phyloP scores from a whole-genome alignment of 2,888 invertebrate species.

The Mystacides longicornis region DNA sequence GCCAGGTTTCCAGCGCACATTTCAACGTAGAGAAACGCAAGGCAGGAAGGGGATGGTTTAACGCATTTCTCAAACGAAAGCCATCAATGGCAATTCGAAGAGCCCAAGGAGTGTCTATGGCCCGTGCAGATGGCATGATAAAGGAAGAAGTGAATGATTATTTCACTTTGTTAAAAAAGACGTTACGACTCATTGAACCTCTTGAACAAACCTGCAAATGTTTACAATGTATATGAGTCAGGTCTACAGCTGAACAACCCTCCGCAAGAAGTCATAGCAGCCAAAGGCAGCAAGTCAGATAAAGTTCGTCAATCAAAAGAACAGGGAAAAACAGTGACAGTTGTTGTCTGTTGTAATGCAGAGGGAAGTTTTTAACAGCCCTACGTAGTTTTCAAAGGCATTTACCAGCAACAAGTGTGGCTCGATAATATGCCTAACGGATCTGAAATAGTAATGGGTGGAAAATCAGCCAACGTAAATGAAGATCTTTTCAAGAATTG shows the following conservation, averaged over 20 bases:
- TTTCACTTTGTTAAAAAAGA: background rate
- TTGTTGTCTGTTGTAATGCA: conserved; percentile 30
- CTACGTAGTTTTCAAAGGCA: conserved; percentile 27
- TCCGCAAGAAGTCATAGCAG: conserved; percentile 32
- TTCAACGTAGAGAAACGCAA: background rate
- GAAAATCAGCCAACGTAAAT: conserved; percentile 20
- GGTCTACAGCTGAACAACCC: conserved; percentile 34
- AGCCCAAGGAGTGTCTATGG: background rate
- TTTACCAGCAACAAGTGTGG: conserved; percentile 28
- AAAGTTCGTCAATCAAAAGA: conserved; percentile 30
- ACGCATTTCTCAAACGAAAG: background rate
- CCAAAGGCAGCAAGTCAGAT: conserved; percentile 31
- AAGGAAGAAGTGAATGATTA: background rate
- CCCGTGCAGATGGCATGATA: background rate
- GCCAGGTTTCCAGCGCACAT: background rate
- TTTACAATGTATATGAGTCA: conserved; percentile 35
- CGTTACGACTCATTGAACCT: conserved; percentile 27
- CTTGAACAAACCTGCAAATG: conserved; percentile 28
- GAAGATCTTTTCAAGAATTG: background rate
- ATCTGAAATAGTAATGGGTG: conserved; percentile 21
- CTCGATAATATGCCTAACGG: conserved; percentile 25
- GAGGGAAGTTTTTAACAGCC: conserved; percentile 29
- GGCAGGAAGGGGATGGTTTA: background rate
- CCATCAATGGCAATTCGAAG: conserved; percentile 1
- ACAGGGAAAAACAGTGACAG: conserved; percentile 29